Percentiles rank a stretch among this genome's conserved stretches.
Conservation (phyloP, 2,888 invertebrate genomes). For the Mimumesa dahlbomi region DNA sequence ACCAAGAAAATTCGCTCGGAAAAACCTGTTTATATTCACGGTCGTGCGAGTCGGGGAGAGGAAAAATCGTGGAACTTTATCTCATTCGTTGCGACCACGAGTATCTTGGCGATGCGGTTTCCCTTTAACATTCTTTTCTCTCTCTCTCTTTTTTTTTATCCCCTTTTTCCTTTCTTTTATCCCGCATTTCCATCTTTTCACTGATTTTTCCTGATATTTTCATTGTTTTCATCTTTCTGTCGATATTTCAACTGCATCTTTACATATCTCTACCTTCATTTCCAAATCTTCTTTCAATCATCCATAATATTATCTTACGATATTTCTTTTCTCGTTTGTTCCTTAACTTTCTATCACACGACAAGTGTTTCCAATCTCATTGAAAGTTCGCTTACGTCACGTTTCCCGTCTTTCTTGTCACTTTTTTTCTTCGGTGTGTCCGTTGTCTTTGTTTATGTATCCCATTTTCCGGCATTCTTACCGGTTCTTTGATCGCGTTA, state of each 20-base stretch:
- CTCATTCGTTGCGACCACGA: conserved; percentile 49
- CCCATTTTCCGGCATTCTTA: too few relatives aligned
- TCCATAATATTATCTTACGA: too few relatives aligned
- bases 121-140: conserved; percentile 10
- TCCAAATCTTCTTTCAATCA: too few relatives aligned
- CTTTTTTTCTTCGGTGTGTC: too few relatives aligned
- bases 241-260: too few relatives aligned
- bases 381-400: too few relatives aligned
- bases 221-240: not conserved
- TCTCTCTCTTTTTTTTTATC: not conserved
- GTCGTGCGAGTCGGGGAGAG: conserved; percentile 33
- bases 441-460: too few relatives aligned
- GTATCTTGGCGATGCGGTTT: conserved; percentile 29
- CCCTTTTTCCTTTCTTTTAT: conserved; percentile 13
- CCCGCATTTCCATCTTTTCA: conserved; percentile 20
- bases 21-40: conserved; percentile 70
- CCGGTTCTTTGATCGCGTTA: not conserved
- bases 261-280: too few relatives aligned
- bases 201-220: not conserved
- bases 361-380: too few relatives aligned
- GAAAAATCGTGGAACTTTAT: conserved; percentile 71
- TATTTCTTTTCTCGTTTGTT: too few relatives aligned
- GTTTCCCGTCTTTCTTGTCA: too few relatives aligned
- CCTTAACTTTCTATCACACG: too few relatives aligned
- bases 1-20: conserved; percentile 48